Evolutionary conservation across 2,113 vertebrate genomes (phyloP), one percentile per base, ranked within the genome.

Genomic region (Megaptera novaeangliae): DNA sequence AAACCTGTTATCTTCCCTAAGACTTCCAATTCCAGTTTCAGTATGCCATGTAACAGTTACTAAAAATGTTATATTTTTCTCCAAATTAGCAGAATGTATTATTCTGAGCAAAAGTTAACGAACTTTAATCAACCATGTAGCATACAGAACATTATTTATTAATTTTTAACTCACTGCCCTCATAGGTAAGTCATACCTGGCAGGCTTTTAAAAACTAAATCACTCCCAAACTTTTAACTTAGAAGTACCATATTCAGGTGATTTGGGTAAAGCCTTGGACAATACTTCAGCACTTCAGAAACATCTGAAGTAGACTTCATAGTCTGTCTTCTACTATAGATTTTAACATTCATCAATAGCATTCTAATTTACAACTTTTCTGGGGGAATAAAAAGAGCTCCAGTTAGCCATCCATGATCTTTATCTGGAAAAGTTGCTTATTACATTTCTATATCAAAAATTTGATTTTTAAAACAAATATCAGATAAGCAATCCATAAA

Each of bases 401-500:
- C 44, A 21, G 23, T 18, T 78, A 61, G 74, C 69, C 29, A 93
- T 80, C 15, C 20, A 57, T 20, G 9, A 61, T 55, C 9, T 21
- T 91, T 84, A 13, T 71, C 69, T 81, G 49, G 29, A 72, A 71
- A 89, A 94, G 9, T 31, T 80, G 1, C 23, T 80, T 91, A 72
- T 36, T 78, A 82, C 25, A 5, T 96, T 72, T 74, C 6, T 66
- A 14, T 77, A 34, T 83, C 2, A 93, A 86, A 91, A 57, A 41
- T 69, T 68, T 94, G 1, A 59, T 94, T 64, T 88, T 77, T 61
- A n/a, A 85, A 84, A 83, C 46, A 3, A 95, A 78, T 64, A 88
- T 66, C 11, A 93, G 31, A 68, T 71, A 77, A 29, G 5, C 8
- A 81, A 52, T 57, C 13, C 6, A 44, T 55, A 69, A 78, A 21